Conservation (phyloP, 2,888 invertebrate species). For the Gasteruption jaculator region DNA sequence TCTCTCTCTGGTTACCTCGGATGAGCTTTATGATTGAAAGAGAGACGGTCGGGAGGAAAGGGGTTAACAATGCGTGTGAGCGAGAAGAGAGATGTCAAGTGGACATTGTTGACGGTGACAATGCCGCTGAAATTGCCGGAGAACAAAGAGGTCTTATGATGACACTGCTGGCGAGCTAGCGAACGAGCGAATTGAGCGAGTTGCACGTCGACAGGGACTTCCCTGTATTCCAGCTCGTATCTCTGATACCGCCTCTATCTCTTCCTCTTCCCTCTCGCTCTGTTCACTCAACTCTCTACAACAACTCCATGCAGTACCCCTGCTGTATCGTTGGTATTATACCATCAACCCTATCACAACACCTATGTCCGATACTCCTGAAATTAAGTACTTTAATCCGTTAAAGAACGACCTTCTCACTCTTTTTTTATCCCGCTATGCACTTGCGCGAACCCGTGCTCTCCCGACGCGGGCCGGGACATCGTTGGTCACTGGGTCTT, state of each 20-base stretch:
- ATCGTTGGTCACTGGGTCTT: no score
- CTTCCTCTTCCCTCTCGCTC: slow-evolving; percentile 10
- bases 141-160: slow-evolving; percentile 52
- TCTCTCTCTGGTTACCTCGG: slow-evolving; percentile 29
- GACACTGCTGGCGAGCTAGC: slow-evolving; percentile 46
- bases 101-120: slow-evolving; percentile 52
- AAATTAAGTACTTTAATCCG: slow-evolving; percentile 30
- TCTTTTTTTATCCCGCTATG: no score
- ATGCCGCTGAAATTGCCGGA: slow-evolving; percentile 52
- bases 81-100: slow-evolving; percentile 50
- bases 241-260: not conserved
- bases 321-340: slow-evolving; percentile 32
- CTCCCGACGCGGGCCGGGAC: no score
- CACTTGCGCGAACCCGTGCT: no score
- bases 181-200: slow-evolving; percentile 40
- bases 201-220: slow-evolving; percentile 37
- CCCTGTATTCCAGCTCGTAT: slow-evolving; percentile 10
- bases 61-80: slow-evolving; percentile 44
- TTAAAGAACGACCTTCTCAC: slow-evolving; percentile 21
- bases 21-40: slow-evolving; percentile 49
- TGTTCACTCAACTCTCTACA: not conserved
- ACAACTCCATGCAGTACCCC: slow-evolving; percentile 11
- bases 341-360: slow-evolving; percentile 27
- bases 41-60: slow-evolving; percentile 31
- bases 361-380: slow-evolving; percentile 28